Evolutionary conservation across 2,113 vertebrate genomes (phyloP), one percentile per base, ranked within the genome.

Genomic region (Callocephalon fimbriatum): DNA sequence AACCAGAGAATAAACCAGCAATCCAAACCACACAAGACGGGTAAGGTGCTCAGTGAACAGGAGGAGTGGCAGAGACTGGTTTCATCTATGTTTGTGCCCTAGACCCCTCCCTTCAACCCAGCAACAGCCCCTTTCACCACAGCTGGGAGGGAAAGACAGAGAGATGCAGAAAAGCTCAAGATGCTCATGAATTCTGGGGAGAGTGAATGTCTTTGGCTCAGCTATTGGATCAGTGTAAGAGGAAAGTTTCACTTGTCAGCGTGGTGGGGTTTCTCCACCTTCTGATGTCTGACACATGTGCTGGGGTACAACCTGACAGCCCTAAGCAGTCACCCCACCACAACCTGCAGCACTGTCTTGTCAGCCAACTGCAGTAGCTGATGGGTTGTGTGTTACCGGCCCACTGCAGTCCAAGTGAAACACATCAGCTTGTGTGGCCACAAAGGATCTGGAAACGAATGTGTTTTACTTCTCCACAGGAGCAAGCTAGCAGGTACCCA

Each of bases 281-380:
- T 51, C 6, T 19, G 66, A 11, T 45, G 32, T 20, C 74, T 63
- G 51, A 48, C 67, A 16, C 2, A 20, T 15, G 18, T 12, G 32
- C 20, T 1, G 1, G 31, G 29, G 40, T 50, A 16, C 59, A 54
- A 51, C 17, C 40, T 21, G 56, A 26, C 50, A 56, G 3, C 13
- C 9, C 0, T 4, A 37, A 67, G 27, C 2, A 56, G 32, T 10
- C 21, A 6, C 37, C 48, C 23, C 25, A 4, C 32, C n/a, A 32
- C 67, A 65, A 22, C 19, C 4, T 15, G n/a, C 66, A 63, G 75
- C 26, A 9, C 4, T 40, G 26, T 26, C 35, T 29, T 27, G 8
- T 8, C 54, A 85, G 40, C 7, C 0, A 0, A 19, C 27, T 65
- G 16, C 62, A 66, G 37, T 1, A 48, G 37, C 45, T 0, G 0